Percentiles rank a stretch among this genome's conserved stretches.
These are phyloP conservation scores for Spea multiplicata DNA, from an alignment of 2,113 vertebrate species.

Conservation along the genomic window DNA sequence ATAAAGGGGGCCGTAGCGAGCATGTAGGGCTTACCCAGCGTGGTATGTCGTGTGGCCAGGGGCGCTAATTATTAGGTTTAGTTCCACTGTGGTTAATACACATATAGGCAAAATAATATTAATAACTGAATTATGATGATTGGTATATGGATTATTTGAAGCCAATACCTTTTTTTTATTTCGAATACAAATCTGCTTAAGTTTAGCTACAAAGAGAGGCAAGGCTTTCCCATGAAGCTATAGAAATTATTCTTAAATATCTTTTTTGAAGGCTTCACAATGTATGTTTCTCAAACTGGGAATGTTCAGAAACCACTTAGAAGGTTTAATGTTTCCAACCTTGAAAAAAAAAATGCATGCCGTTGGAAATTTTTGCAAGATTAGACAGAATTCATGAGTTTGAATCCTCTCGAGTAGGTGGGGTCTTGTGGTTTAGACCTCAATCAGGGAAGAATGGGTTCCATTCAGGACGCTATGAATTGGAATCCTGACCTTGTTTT, in stretches of 20 bases:
- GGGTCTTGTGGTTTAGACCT: conserved; percentile 28
- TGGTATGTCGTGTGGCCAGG: too few relatives aligned
- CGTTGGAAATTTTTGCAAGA: conserved; percentile 13
- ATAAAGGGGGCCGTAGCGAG: too few relatives aligned
- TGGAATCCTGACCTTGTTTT: conserved; percentile 28
- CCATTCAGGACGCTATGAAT: conserved; percentile 41
- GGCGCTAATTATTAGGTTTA: too few relatives aligned
- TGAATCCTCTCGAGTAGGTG: conserved; percentile 17
- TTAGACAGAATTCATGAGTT: conserved; percentile 29
- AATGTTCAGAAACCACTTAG: neutral
- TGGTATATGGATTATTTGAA: too few relatives aligned
- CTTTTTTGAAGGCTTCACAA: neutral
- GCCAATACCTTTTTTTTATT: too few relatives aligned
- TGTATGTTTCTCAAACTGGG: neutral
- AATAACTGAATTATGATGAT: too few relatives aligned
- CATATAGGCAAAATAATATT: too few relatives aligned
- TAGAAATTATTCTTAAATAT: neutral
- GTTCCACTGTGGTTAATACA: too few relatives aligned
- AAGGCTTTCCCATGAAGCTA: neutral
- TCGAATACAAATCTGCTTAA: too few relatives aligned
- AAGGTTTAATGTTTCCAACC: neutral
- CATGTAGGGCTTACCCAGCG: too few relatives aligned
- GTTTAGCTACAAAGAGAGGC: neutral
- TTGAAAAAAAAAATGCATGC: conserved; percentile 2
- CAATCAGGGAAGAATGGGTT: conserved; percentile 30